Percentiles rank a stretch among this genome's conserved stretches.
Conservation (phyloP, 1,140 invertebrate species). For the Hyles vespertilio region DNA sequence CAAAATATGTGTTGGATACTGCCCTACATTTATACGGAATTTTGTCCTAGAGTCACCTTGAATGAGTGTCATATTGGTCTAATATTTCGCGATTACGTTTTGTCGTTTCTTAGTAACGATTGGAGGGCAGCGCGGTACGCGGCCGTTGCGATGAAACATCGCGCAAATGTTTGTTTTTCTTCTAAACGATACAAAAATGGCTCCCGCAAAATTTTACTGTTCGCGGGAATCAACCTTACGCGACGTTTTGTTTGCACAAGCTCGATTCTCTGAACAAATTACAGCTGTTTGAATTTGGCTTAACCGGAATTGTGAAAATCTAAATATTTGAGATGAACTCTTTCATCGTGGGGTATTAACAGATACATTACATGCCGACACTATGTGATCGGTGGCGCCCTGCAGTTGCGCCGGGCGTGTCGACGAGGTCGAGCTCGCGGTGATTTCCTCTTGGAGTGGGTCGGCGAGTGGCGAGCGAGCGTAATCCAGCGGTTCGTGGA, state of each 20-base stretch:
- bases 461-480: slow-evolving; percentile 14
- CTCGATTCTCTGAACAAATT: slow-evolving; percentile 51
- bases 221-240: slow-evolving; percentile 44
- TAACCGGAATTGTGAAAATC: slow-evolving; percentile 35
- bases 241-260: slow-evolving; percentile 59
- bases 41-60: no score
- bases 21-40: no score
- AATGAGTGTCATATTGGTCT: no score
- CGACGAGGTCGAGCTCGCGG: neutral
- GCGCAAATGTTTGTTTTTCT: slow-evolving; percentile 63
- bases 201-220: slow-evolving; percentile 62
- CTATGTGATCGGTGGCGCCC: no score
- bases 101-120: slow-evolving; percentile 50
- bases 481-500: slow-evolving; percentile 45
- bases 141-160: slow-evolving; percentile 56
- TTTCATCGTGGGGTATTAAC: slow-evolving; percentile 4
- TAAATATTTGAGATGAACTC: slow-evolving; percentile 36
- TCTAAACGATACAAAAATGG: slow-evolving; percentile 62
- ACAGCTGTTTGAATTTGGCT: slow-evolving; percentile 44
- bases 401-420: no score
- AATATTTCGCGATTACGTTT: neutral
- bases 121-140: slow-evolving; percentile 29
- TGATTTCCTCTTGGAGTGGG: slow-evolving; percentile 38
- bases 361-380: neutral
- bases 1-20: no score